Base-by-base conservation (phyloP, 2,888 invertebrate species). In the Rambutsinella grinnellia region DNA sequence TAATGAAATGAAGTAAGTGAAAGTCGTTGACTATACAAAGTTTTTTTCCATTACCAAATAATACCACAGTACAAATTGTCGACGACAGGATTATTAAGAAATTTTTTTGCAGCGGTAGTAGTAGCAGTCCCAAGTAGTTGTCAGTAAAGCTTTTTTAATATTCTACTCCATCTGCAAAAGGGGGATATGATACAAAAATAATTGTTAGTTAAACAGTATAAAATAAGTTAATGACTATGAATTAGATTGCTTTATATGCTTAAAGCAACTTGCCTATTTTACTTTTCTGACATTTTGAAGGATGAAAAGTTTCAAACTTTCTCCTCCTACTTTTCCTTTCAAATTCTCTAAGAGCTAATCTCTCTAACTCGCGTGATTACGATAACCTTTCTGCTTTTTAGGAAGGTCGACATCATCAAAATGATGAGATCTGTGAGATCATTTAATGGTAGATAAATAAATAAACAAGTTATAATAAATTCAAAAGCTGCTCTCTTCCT, bases 81-180 rank as follows among this genome's bases (percentile, higher is more conserved):
- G 63, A 71, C 71, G 47, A 56, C 71, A 36, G 36, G 6, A 36
- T 71, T 53, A 21, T 62, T 62, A 46, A 46, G n/a, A n/a, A 66
- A 60, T 49, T 36, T 58, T 36, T 58, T 71, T 71, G 49, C 65
- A 58, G 66, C 61, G 58, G 71, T 71, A 65, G 62, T 26, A 60
- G 60, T 61, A 47, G 71, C 72, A 72, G 72, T 72, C 72, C 72
- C 72, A 66, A 36, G 36, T 60, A 60, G 66, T 54, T 56, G 72
- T 72, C 72, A 72, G 72, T 72, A 72, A 36, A 72, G 72, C 72
- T 72, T 66, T 36, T n/a, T 36, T 36, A 36, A 72, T 66, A 56
- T 57, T 72, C 72, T 72, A 72, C 72, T 72, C 72, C 72, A 72
- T 72, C 72, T 72, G 72, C 53, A 72, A 72, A n/a, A n/a, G n/a